Evolutionary conservation across 2,113 vertebrate species (phyloP).

Genomic region (Toxostoma redivivum): DNA sequence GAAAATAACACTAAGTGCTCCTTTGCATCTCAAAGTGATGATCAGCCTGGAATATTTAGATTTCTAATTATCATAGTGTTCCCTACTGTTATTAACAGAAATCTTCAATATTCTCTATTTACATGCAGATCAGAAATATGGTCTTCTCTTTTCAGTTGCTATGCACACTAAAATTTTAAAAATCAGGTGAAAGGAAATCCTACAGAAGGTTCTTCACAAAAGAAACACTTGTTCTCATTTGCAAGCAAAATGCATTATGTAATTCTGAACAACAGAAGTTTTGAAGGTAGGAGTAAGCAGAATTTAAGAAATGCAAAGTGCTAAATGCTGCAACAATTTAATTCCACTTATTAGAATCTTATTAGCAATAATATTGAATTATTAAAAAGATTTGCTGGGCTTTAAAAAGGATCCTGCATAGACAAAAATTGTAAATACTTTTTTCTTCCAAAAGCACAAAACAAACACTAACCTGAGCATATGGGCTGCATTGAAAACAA

Average conservation of each 20-base stretch:
- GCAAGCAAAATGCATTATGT: background rate
- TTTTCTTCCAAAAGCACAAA: background rate
- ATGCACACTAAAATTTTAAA: background rate
- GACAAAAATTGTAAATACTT: background rate
- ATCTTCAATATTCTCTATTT: background rate
- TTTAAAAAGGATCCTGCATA: background rate
- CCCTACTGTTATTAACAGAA: background rate
- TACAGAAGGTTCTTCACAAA: background rate
- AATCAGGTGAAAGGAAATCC: background rate
- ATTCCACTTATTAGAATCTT: background rate
- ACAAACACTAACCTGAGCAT: constrained; percentile 90
- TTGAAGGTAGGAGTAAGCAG: background rate
- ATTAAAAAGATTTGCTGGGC: background rate
- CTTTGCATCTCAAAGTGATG: background rate
- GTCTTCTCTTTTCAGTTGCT: background rate
- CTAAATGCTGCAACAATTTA: background rate
- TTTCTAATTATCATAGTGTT: background rate
- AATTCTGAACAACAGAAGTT: background rate
- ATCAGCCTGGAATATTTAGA: background rate
- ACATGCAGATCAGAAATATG: background rate
- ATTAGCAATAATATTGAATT: background rate
- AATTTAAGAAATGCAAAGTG: background rate
- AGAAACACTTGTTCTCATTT: background rate
- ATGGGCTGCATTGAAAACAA: constrained; percentile 97
- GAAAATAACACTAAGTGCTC: background rate